phyloP scores from a whole-genome alignment of 2,888 invertebrate genomes.

The Rhogogaster chlorosoma region DNA sequence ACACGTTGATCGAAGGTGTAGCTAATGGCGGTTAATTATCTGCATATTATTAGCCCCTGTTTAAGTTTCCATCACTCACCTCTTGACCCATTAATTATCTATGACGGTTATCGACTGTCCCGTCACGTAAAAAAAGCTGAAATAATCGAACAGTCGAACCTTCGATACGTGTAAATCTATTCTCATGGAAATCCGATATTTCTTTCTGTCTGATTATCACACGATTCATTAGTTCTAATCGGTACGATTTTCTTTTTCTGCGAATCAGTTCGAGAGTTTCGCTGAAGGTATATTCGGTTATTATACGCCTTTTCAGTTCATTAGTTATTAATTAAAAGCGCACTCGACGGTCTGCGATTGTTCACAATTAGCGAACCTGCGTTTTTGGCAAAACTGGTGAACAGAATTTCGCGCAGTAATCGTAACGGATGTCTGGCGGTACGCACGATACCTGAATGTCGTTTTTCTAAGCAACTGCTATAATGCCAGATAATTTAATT shows the following conservation, averaged over 20 bases:
- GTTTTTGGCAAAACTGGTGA: background rate
- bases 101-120: background rate
- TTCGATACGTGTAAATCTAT: background rate
- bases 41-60: background rate
- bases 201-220: too few relatives aligned
- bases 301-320: background rate
- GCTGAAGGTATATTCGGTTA: background rate
- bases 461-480: slow-evolving; percentile 26
- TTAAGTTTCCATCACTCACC: background rate
- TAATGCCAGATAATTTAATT: slow-evolving; percentile 49
- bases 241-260: background rate
- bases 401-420: background rate
- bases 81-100: background rate
- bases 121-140: background rate
- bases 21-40: background rate
- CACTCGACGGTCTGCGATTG: background rate
- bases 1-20: background rate
- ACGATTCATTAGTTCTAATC: background rate
- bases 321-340: background rate
- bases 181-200: background rate
- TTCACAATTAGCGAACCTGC: background rate
- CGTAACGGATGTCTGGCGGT: slow-evolving; percentile 10
- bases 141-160: background rate
- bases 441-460: background rate
- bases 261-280: background rate